A percentile compares a stretch with the other conserved stretches of the same genome.
phyloP scores from a whole-genome alignment of 2,888 invertebrate species.

The Ashinkailepas kermadecensis region DNA sequence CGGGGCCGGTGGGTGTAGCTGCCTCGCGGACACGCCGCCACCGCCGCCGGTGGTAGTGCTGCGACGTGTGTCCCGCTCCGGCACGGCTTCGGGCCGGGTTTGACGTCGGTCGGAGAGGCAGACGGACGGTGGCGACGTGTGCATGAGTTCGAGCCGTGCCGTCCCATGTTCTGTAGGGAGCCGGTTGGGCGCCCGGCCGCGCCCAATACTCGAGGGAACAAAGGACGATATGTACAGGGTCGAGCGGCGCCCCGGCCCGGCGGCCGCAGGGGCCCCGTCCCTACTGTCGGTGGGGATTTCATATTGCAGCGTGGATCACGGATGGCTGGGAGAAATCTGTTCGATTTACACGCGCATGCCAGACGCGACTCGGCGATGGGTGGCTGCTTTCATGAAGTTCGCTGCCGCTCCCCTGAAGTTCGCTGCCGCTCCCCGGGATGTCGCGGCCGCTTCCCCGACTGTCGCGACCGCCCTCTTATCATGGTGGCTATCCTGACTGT shows the following conservation, averaged over 20 bases:
- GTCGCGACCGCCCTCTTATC: neutral
- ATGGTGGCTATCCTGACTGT: neutral
- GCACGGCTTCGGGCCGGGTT: too few relatives aligned
- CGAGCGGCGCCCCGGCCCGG: neutral
- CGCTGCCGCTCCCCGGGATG: neutral
- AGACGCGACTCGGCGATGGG: too few relatives aligned
- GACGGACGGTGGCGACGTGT: neutral
- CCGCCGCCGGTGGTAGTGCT: too few relatives aligned
- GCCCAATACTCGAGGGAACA: constrained; percentile 19
- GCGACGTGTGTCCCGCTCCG: too few relatives aligned
- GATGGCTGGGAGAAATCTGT: too few relatives aligned
- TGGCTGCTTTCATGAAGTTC: too few relatives aligned
- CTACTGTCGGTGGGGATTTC: too few relatives aligned
- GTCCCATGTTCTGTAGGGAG: neutral
- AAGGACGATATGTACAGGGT: neutral
- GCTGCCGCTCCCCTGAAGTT: too few relatives aligned
- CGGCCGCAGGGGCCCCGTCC: neutral
- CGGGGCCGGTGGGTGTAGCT: too few relatives aligned
- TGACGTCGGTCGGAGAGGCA: neutral
- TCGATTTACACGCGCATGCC: too few relatives aligned
- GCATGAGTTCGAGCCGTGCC: neutral
- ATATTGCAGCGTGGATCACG: too few relatives aligned
- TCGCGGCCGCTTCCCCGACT: neutral
- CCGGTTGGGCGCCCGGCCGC: neutral
- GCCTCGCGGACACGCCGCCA: too few relatives aligned